Evolutionary conservation across 2,113 vertebrate genomes (phyloP), one percentile per base, ranked within the genome.

Genomic region (Ciconia boyciana): DNA sequence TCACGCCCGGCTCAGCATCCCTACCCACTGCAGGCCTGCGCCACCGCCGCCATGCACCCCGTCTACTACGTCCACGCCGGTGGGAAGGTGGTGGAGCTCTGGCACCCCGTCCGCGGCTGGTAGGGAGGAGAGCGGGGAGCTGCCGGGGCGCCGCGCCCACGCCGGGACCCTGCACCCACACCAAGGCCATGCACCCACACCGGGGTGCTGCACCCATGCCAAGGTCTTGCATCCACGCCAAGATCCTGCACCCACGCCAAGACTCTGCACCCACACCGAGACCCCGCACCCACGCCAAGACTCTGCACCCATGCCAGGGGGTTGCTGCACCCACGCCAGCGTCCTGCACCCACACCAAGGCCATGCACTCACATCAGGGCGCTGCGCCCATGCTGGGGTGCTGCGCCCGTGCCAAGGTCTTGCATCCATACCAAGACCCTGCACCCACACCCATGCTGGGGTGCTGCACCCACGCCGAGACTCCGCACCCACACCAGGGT

Each of bases 1-100:
- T 20, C 1, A 4, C 7, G 6, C 14, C 65, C 4, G 0, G 13
- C 74, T 20, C 12, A 11, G 5, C 8, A 13, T 29, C 48, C 36
- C 36, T 14, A 2, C 10, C 48, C n/a, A 2, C 41, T 46, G 3
- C 97, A 99, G 99, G 97, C 99, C 9, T 99, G 99, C 48, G 98
- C 98, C 31, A 98, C 98, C 1, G 98, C 98, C 0, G 66, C 91
- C 87, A 99, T 99, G 99, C 98, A 99, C 94, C 97, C 98, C 1
- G 96, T 98, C 52, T 99, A 98, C 95, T 97, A 98, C 18, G 97
- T 99, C 60, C 98, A 98, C 71, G 95, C 95, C 2, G 83, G 87
- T 25, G 98, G 98, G 11, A 97, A 93, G 91, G 97, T 99, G 82
- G 86, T 98, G 79, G 98, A 97, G 74, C 98, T 94, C 44, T 99